Conservation (phyloP, 2,888 invertebrate species). For the Neelides folsomi region DNA sequence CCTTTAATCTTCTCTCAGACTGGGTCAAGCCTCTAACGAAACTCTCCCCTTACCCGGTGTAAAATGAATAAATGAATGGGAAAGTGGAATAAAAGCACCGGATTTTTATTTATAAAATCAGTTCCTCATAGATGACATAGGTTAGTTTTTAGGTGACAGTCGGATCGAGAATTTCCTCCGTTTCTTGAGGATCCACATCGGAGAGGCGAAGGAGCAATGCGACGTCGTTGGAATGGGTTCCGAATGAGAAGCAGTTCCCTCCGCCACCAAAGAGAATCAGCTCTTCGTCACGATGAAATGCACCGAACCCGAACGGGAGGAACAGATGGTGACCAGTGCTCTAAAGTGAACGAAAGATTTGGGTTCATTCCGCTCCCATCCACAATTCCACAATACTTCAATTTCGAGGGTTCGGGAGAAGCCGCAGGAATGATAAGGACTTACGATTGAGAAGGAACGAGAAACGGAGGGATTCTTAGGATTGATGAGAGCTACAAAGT, state of each 20-base stretch:
- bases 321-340: constrained; percentile 13
- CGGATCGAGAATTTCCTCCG: no score
- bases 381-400: background rate
- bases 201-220: no score
- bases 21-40: constrained; percentile 13
- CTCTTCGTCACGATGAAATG: constrained; percentile 8
- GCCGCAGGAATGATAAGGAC: background rate
- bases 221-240: constrained; percentile 23
- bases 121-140: no score
- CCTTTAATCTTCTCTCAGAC: constrained; percentile 23
- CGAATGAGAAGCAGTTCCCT: constrained; percentile 31
- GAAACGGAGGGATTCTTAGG: no score
- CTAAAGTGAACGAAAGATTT: constrained; percentile 6
- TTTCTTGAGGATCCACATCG: no score
- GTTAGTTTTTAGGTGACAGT: no score
- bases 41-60: constrained; percentile 7
- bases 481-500: no score
- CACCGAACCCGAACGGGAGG: constrained; percentile 28
- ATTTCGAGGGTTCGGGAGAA: background rate
- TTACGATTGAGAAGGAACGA: constrained; percentile 3
- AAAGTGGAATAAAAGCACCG: no score
- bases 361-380: constrained; percentile 5
- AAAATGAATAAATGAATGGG: no score
- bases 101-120: no score
- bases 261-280: constrained; percentile 26